phyloP scores from a whole-genome alignment of 2,113 vertebrate species.

The Syngnathoides biaculeatus region DNA sequence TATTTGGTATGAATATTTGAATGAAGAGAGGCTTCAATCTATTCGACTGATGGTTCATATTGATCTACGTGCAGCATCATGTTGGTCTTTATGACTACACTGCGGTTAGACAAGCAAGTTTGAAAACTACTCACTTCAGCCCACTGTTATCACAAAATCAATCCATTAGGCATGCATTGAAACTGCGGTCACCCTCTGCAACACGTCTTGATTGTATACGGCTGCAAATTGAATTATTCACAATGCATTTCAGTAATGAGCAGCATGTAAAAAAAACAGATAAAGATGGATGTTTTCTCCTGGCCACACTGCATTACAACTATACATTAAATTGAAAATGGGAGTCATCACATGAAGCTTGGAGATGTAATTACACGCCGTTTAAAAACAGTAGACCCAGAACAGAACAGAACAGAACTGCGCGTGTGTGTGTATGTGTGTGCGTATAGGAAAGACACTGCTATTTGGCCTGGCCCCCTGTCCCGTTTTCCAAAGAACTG shows the following conservation, averaged over 20 bases:
- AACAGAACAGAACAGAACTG: constrained; percentile 39
- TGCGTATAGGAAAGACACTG: constrained; percentile 57
- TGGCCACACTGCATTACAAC: constrained; percentile 52
- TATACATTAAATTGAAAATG: constrained; percentile 63
- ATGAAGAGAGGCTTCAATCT: constrained; percentile 36
- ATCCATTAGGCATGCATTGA: constrained; percentile 75
- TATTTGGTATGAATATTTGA: constrained; percentile 37
- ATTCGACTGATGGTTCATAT: constrained; percentile 56
- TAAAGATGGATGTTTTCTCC: constrained; percentile 65
- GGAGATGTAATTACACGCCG: constrained; percentile 45
- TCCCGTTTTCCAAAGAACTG: constrained; percentile 63
- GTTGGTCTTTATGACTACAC: constrained; percentile 63
- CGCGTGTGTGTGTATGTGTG: constrained; percentile 29
- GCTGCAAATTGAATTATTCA: constrained; percentile 73
- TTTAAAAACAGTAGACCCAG: constrained; percentile 40
- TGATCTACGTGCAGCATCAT: constrained; percentile 67
- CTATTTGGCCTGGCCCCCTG: constrained; percentile 60
- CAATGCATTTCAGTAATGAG: constrained; percentile 71
- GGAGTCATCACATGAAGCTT: constrained; percentile 50
- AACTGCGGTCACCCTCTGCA: constrained; percentile 70
- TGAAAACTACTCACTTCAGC: constrained; percentile 64
- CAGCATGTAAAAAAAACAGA: constrained; percentile 66
- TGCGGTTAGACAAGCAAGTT: constrained; percentile 64
- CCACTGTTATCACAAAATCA: constrained; percentile 62
- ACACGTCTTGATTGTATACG: constrained; percentile 66